phyloP scores from a whole-genome alignment of 53 echinoderm and acorn worm species.

The Antedon mediterranea region DNA sequence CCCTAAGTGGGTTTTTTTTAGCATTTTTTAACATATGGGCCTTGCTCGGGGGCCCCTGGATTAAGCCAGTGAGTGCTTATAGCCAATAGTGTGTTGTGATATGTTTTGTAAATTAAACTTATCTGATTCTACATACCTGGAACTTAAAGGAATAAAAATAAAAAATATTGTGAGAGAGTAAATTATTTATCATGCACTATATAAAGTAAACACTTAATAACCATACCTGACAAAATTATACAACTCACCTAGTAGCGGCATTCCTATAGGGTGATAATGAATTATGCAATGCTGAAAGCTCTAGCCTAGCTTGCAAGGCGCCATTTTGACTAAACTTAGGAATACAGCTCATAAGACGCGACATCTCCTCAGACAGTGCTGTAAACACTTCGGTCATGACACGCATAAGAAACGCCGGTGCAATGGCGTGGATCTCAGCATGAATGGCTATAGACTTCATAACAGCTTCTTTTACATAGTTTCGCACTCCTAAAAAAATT shows the following conservation, averaged over 20 bases:
- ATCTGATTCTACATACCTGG: too few relatives aligned
- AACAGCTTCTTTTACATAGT: slow-evolving; percentile 80
- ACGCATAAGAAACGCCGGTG: slow-evolving; percentile 84
- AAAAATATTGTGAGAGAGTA: too few relatives aligned
- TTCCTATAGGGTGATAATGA: slow-evolving; percentile 77
- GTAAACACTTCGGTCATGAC: slow-evolving; percentile 87
- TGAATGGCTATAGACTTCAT: slow-evolving; percentile 79
- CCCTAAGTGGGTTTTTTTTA: too few relatives aligned
- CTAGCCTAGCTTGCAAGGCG: slow-evolving; percentile 77
- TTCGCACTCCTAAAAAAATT: slow-evolving; percentile 41
- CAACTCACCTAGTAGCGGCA: slow-evolving; percentile 80
- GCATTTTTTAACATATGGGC: too few relatives aligned
- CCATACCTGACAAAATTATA: neutral
- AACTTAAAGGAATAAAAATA: too few relatives aligned
- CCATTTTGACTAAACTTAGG: slow-evolving; percentile 56
- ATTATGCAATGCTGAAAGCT: slow-evolving; percentile 64
- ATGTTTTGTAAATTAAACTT: too few relatives aligned
- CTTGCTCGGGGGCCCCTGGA: too few relatives aligned
- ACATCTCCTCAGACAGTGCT: slow-evolving; percentile 84
- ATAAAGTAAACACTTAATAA: too few relatives aligned
- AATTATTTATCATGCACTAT: too few relatives aligned
- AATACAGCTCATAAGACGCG: slow-evolving; percentile 83
- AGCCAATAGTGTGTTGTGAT: too few relatives aligned
- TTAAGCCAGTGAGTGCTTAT: too few relatives aligned
- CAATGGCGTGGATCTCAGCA: slow-evolving; percentile 91